Conservation (phyloP, 2,888 invertebrate genomes). For the Zhengitettix transpicula region DNA sequence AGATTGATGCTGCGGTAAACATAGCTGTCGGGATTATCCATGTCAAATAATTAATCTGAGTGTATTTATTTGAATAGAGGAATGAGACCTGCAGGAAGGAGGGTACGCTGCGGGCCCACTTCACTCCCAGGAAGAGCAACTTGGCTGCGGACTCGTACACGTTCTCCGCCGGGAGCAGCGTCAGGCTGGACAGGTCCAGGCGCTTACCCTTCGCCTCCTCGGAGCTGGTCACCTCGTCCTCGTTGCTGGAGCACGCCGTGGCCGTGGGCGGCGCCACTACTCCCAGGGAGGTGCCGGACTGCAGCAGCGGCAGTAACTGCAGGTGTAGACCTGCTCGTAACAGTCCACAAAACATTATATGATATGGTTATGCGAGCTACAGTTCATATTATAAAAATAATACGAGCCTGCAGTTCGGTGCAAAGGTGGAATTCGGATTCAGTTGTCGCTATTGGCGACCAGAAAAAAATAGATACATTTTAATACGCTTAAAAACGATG, state of each 20-base stretch:
- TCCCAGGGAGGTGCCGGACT: conserved; percentile 19
- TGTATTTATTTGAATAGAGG: no score
- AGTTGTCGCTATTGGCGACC: no score
- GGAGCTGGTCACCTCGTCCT: conserved; percentile 61
- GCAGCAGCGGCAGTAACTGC: conserved; percentile 8
- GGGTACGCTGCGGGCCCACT: conserved; percentile 64
- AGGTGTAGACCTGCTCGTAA: conserved; percentile 8
- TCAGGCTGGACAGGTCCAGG: conserved; percentile 24
- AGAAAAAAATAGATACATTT: no score
- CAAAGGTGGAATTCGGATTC: no score
- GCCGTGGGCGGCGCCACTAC: conserved; percentile 18
- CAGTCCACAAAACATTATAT: background rate
- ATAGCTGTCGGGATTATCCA: no score
- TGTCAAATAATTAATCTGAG: no score
- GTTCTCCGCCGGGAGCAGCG: conserved; percentile 37
- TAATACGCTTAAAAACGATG: no score
- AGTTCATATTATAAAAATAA: no score
- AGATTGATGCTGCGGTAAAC: no score
- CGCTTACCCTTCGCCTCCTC: conserved; percentile 35
- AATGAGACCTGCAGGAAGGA: conserved; percentile 47
- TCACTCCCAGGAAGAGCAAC: conserved; percentile 56
- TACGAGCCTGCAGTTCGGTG: no score
- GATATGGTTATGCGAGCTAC: no score
- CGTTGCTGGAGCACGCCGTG: conserved; percentile 30
- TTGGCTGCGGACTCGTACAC: conserved; percentile 57